These are phyloP conservation scores for Hucho hucho DNA, from an alignment of 2,113 vertebrate species.

Conservation along the genomic window DNA sequence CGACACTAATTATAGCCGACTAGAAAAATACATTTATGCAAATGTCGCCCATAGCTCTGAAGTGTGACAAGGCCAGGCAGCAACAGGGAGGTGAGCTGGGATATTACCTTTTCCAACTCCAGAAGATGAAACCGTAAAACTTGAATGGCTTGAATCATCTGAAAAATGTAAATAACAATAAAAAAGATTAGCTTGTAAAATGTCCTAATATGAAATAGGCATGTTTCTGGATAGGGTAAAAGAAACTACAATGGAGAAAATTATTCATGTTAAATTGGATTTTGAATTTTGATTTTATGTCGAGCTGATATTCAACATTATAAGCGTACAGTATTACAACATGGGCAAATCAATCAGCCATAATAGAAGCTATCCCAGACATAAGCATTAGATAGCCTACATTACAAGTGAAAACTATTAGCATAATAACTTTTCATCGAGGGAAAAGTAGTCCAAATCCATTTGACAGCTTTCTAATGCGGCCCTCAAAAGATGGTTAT, in stretches of 20 bases:
- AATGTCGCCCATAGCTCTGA: slow-evolving; percentile 75
- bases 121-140: slow-evolving; percentile 99
- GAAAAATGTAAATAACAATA: slow-evolving; percentile 81
- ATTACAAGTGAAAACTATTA: slow-evolving; percentile 34
- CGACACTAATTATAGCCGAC: slow-evolving; percentile 93
- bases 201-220: slow-evolving; percentile 28
- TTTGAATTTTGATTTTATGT: slow-evolving; percentile 43
- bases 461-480: slow-evolving; percentile 66
- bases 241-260: slow-evolving; percentile 14
- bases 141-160: slow-evolving; percentile 99
- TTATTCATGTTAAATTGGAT: slow-evolving; percentile 49
- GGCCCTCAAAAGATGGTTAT: slow-evolving; percentile 62
- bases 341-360: slow-evolving; percentile 42
- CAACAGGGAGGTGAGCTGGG: slow-evolving; percentile 25
- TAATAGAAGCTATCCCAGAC: not conserved
- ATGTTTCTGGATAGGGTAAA: not conserved
- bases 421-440: slow-evolving; percentile 49
- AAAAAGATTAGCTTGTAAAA: slow-evolving; percentile 55
- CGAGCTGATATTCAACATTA: slow-evolving; percentile 57
- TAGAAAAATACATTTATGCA: slow-evolving; percentile 93
- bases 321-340: slow-evolving; percentile 46
- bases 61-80: slow-evolving; percentile 79
- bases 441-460: slow-evolving; percentile 39
- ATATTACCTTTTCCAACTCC: slow-evolving; percentile 99
- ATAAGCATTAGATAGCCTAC: slow-evolving; percentile 53